Evolutionary conservation across 2,888 invertebrate genomes (phyloP).

Genomic region (Parelbella ahira): DNA sequence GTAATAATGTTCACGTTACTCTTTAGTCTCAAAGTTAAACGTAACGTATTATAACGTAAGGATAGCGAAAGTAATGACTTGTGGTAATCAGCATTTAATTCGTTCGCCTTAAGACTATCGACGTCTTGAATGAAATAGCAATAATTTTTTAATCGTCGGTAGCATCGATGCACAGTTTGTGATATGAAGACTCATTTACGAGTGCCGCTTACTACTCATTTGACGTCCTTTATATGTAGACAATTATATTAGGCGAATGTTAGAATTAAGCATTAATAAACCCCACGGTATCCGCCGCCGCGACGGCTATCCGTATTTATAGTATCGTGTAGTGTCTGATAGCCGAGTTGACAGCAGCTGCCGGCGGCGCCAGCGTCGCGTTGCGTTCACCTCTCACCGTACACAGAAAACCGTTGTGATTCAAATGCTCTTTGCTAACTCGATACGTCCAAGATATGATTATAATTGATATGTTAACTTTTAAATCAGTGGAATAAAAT

Average conservation of each 20-base stretch:
- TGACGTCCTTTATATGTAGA: constrained; percentile 74
- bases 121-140: constrained; percentile 71
- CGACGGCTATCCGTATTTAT: constrained; percentile 4
- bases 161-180: constrained; percentile 70
- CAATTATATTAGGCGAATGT: constrained; percentile 73
- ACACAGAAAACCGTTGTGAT: too few species aligned
- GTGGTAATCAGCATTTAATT: constrained; percentile 53
- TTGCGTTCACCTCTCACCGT: too few species aligned
- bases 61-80: constrained; percentile 42
- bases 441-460: too few species aligned
- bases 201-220: constrained; percentile 69
- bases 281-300: constrained; percentile 47
- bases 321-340: constrained; percentile 23
- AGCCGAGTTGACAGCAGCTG: constrained; percentile 13
- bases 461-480: too few species aligned
- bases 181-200: constrained; percentile 70
- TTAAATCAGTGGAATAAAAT: too few species aligned
- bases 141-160: constrained; percentile 66
- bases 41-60: constrained; percentile 40
- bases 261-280: constrained; percentile 65
- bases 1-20: constrained; percentile 42
- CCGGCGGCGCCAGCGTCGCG: too few species aligned
- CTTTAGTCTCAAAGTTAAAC: constrained; percentile 41
- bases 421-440: too few species aligned
- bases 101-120: constrained; percentile 66